Base-by-base conservation (phyloP, 2,888 invertebrate genomes). In the Ischnus inquisitorius region DNA sequence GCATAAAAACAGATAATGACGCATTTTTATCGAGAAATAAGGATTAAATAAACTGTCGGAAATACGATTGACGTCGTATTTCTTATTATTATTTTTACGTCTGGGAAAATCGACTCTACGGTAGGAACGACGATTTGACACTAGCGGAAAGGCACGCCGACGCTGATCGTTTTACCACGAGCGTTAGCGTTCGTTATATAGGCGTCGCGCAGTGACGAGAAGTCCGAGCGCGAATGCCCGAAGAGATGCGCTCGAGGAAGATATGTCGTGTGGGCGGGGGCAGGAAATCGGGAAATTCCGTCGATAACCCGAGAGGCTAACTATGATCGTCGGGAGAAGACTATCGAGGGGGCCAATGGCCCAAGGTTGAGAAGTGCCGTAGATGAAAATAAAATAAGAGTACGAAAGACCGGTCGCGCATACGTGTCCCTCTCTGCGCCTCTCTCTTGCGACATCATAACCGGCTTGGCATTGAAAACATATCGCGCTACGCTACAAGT, bases 281-380 rank as follows among this genome's bases (percentile, higher is more conserved):
- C 25, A 22, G 28, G 28, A 76, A 43, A 64, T 12, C 12, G 48
- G 60, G 65, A 67, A 77, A 60, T 82, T 10, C 60, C 77, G 72
- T 25, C 25, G 54, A 60, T 51, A 65, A 74, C 43, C 22, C 46
- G 46, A 46, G 62, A 34, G 28, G 43, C 34, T 28, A 74, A 48
- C 46, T 60, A 34, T n/a, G 8, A 54, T 34, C 28, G 74, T 14
- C 34, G 48, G 62, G 41, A 54, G 25, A 57, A 57, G 25, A 43
- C 34, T 25, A 16, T 12, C 25, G 46, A 46, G 28, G 10, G 28
- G 12, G 60, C 48, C 25, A 41, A 72, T 28, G 60, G 25, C 39
- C 79, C 89, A 90, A 90, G 90, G 90, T 69, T 60, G 87, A 86
- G 86, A 74, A 84, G 79, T 34, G 1, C 34, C 86, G 65, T 76